A percentile compares a stretch with the other conserved stretches of the same genome.
phyloP scores from a whole-genome alignment of 1,140 invertebrate species.

The Lepidurus apus region DNA sequence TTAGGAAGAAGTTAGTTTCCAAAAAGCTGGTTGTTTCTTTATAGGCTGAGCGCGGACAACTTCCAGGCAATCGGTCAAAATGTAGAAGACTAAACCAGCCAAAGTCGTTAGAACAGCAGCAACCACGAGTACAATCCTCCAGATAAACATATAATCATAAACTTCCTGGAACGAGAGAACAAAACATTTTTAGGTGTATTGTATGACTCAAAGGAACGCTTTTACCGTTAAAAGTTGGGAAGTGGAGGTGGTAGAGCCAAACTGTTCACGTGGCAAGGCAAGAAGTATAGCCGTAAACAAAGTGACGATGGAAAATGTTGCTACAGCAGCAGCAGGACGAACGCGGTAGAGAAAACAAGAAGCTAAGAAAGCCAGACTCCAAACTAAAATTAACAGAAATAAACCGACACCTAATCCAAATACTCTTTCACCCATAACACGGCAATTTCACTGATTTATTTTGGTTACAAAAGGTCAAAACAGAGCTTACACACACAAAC shows the following conservation, averaged over 20 bases:
- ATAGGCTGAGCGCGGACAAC: neutral
- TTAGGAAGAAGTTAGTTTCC: neutral
- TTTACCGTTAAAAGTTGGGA: neutral
- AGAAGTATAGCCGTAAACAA: neutral
- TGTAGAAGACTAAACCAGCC: neutral
- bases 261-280: neutral
- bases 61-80: neutral
- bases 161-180: neutral
- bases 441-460: neutral
- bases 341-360: constrained; percentile 2
- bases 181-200: neutral
- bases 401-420: constrained; percentile 19
- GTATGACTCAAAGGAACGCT: neutral
- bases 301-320: neutral
- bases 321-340: neutral
- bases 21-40: neutral
- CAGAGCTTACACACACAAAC: neutral
- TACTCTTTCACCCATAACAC: constrained; percentile 21
- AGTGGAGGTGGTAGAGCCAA: neutral
- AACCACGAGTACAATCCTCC: neutral
- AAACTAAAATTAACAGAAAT: constrained; percentile 9
- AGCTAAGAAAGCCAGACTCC: neutral
- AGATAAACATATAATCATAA: constrained; percentile 11
- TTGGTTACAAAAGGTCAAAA: neutral
- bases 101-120: neutral